phyloP scores from a whole-genome alignment of 2,888 invertebrate species.

The Amorpha juglandis region DNA sequence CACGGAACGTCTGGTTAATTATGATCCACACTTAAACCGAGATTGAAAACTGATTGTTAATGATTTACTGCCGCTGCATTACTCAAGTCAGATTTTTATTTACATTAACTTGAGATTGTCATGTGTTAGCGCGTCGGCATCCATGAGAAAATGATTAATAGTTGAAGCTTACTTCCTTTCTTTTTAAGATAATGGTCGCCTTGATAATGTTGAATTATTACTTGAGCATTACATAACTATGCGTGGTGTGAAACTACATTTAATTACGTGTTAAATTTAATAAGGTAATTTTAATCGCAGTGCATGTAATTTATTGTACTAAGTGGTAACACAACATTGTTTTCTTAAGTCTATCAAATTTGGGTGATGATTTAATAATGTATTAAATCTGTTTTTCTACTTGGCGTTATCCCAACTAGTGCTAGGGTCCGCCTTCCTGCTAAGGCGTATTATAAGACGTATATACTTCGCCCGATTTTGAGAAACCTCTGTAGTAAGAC shows the following conservation, averaged over 20 bases:
- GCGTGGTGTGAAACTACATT: neutral
- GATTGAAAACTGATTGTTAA: slow-evolving; percentile 71
- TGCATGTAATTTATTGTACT: neutral
- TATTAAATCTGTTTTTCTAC: too few species aligned
- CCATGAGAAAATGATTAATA: slow-evolving; percentile 36
- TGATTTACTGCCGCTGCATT: slow-evolving; percentile 58
- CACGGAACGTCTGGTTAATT: slow-evolving; percentile 52
- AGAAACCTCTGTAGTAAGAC: too few species aligned
- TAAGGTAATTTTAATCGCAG: neutral
- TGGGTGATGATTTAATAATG: neutral
- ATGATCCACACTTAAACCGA: slow-evolving; percentile 69
- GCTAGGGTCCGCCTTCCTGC: too few species aligned
- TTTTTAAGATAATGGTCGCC: slow-evolving; percentile 23
- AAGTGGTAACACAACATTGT: neutral
- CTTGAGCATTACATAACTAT: neutral
- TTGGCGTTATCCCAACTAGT: too few species aligned
- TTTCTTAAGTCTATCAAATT: neutral
- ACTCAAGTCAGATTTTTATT: slow-evolving; percentile 16
- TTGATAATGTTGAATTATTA: slow-evolving; percentile 7
- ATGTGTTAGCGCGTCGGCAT: slow-evolving; percentile 32
- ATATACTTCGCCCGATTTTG: too few species aligned
- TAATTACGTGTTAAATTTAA: neutral
- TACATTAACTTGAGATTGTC: slow-evolving; percentile 20
- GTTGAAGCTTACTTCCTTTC: slow-evolving; percentile 42
- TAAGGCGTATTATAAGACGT: too few species aligned